Evolutionary conservation across 2,888 invertebrate species (phyloP), one percentile per base, ranked within the genome.

Genomic region (Beris morrisii): DNA sequence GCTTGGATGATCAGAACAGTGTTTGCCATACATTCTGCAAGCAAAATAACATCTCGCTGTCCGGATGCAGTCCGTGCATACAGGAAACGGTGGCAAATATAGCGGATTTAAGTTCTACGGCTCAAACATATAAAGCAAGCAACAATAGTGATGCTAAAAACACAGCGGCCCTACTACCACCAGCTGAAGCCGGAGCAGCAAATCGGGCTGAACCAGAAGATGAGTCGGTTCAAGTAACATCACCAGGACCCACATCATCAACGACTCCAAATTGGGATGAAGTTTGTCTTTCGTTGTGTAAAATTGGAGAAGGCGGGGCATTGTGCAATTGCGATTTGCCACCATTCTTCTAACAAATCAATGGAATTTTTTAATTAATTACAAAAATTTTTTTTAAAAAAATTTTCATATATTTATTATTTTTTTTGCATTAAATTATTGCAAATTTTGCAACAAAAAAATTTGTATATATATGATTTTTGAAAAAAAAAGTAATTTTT

Each of bases 261-360:
- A 73, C 73, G 58, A 75, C 75, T 66, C 80, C 81, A 59, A 84
- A 88, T 64, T 89, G 89, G 89, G 78, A 84, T 15, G 82, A 83
- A 64, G 85, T 89, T 85, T 90, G 90, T 79, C 82, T 83, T 73
- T 77, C 82, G 5, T 85, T 88, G 73, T 90, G 90, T 77, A 80
- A 83, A 45, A 84, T 84, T 73, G 89, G 88, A 2, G 86, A 88
- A 71, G 90, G 90, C 65, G 90, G 90, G n/a, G 85, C 86, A 31
- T 88, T 89, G 69, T 90, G 90, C 82, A 87, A 88, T 79, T 90
- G 90, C 78, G 88, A 90, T 79, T 82, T 88, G 65, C 81, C 86
- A 55, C 89, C 90, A 2, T 85, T 87, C 72, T 72, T 74, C 72
- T 75, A 61, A 73, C 72, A 66, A 52, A 55, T 22, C 31, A 12